Evolutionary conservation across 2,113 vertebrate species (phyloP), one percentile per base, ranked within the genome.

Genomic region (Scytalopus superciliaris): DNA sequence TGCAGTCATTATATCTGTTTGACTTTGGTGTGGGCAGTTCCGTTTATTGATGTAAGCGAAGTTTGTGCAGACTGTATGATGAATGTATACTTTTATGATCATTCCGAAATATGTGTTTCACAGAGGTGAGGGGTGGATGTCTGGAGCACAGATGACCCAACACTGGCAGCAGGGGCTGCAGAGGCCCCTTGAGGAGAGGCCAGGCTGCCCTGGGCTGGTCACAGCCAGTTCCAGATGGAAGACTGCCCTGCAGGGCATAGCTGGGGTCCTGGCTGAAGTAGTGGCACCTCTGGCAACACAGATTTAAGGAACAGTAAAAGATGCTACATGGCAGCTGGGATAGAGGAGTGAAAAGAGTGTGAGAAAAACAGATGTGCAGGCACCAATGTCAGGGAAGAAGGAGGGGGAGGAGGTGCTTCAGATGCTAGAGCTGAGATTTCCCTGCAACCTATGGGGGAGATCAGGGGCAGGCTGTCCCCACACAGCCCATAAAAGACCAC

Each of bases 181-280:
- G 37, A 30, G 28, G 13, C 33, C 33, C 67, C 70, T 27, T 42
- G 31, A 49, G 47, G 17, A 27, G 13, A 6, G 16, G 24, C 7
- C 1, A 3, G 53, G 28, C 28, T 53, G 24, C 5, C 24, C 15
- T 1, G 0, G 3, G 31, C 14, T 1, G 1, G 27, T 8, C 44
- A 66, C 31, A 28, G 25, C 6, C 1, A 0, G 22, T 50, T 80
- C 59, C 31, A 52, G 40, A 39, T 28, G 25, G 37, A 25, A 40
- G 37, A 42, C 19, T 42, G 8, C 8, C 4, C 4, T 1, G 0
- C 30, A 63, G 30, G 22, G 18, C 59, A 81, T 8, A 1, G 9
- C 35, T 19, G 17, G 44, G 19, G 10, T 30, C 24, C 2, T 15
- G 50, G 52, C 4, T 49, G 44, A 7, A 4, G 5, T 35, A 19